Evolutionary conservation across 2,113 vertebrate species (phyloP), one percentile per base, ranked within the genome.

Genomic region (Pelecanus crispus): DNA sequence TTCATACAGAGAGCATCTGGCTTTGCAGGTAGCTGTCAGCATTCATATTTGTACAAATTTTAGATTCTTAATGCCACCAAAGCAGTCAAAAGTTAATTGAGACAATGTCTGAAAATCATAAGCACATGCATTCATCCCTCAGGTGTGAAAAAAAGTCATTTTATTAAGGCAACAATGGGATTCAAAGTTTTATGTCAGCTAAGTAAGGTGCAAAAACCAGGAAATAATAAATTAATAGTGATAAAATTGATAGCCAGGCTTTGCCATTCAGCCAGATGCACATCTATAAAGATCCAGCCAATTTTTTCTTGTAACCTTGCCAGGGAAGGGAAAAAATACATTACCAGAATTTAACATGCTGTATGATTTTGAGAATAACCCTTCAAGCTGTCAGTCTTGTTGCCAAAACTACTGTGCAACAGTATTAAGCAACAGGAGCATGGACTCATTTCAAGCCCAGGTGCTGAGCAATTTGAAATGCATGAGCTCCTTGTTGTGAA

Each of bases 381-480:
- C 87, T 97, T 97, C 96, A 97, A 97, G 81, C 94, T 98, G 97
- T 93, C 96, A 92, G 74, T 96, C 91, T 92, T 90, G 52, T 84
- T 97, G 97, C 98, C 97, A 97, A 94, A 90, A 79, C 90, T 86
- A 82, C 53, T 88, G 84, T 81, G 93, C 49, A 65, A 94, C 74
- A 94, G 72, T 90, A 87, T 95, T 96, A 97, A 97, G 73, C 96
- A 97, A 97, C 85, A 96, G 94, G 92, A 95, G 42, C 86, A 94
- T 94, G 97, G 96, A 96, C 79, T 94, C 84, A 92, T 97, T 98
- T 98, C 98, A 97, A 97, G 94, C 44, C 94, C 97, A 98, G 97
- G 97, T 98, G 96, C 96, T 21, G 55, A 97, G 81, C 29, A 38
- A 97, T 98, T 97, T 97, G 95, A 97, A 98, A 98, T 96, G 89